Percentiles rank a stretch among this genome's conserved stretches.
Evolutionary conservation across 2,888 invertebrate genomes (phyloP).

Genomic region (Thereva nobilitata): DNA sequence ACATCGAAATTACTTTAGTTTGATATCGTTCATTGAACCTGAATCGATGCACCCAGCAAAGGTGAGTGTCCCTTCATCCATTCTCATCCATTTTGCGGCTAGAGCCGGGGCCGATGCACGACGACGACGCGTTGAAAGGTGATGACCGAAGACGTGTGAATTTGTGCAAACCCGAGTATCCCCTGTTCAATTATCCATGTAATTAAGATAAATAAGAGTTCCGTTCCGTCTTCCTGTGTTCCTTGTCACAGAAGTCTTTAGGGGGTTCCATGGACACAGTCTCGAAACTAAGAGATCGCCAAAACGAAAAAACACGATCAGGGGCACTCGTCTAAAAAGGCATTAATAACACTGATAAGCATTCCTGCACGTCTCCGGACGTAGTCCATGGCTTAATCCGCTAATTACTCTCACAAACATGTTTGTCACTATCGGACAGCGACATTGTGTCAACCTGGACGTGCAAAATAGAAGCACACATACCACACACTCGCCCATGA

Average conservation of each 20-base stretch:
- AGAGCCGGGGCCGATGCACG: too few species aligned
- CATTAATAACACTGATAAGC: slow-evolving; percentile 24
- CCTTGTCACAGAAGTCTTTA: background rate
- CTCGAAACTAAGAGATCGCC: slow-evolving; percentile 8
- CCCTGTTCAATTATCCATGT: too few species aligned
- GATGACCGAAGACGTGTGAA: too few species aligned
- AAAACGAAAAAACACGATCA: background rate
- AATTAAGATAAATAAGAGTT: too few species aligned
- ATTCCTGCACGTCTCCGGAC: background rate
- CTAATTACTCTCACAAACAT: slow-evolving; percentile 29
- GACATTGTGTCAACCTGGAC: slow-evolving; percentile 32
- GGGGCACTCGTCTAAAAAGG: slow-evolving; percentile 1
- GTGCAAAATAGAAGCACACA: background rate
- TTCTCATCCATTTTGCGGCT: too few species aligned
- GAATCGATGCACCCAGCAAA: too few species aligned
- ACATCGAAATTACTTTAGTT: too few species aligned
- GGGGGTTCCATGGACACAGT: background rate
- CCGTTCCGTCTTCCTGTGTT: too few species aligned
- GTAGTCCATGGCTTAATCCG: slow-evolving; percentile 16
- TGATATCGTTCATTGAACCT: too few species aligned
- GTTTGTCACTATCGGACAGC: slow-evolving; percentile 16
- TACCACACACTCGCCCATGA: background rate
- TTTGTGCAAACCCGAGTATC: too few species aligned
- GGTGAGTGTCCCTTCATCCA: too few species aligned
- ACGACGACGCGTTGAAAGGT: too few species aligned